These are phyloP conservation scores for Tenebrio molitor DNA, from an alignment of 1,140 invertebrate species.

Conservation along the genomic window DNA sequence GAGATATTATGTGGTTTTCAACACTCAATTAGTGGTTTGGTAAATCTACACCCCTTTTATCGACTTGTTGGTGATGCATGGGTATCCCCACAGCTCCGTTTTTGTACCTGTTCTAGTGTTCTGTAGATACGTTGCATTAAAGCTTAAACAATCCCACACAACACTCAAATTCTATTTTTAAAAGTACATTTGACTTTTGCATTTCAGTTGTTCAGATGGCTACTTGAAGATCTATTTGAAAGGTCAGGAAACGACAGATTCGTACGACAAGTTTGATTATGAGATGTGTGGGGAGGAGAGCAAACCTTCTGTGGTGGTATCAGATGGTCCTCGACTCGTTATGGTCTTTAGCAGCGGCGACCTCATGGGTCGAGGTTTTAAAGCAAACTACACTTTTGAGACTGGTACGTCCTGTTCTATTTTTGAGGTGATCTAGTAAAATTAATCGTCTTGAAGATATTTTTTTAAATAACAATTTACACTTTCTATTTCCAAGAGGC, in stretches of 20 bases:
- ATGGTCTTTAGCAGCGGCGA: slow-evolving; percentile 95
- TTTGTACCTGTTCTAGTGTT: no score
- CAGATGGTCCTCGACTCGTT: slow-evolving; percentile 92
- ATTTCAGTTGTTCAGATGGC: slow-evolving; percentile 84
- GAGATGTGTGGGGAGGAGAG: slow-evolving; percentile 88
- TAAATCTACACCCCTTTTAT: background rate
- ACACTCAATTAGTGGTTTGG: slow-evolving; percentile 18
- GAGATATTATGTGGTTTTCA: slow-evolving; percentile 20
- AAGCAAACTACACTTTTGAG: slow-evolving; percentile 91
- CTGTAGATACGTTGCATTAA: no score
- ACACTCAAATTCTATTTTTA: no score
- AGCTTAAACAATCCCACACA: no score
- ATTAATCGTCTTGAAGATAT: no score
- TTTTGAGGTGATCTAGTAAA: background rate
- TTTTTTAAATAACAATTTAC: no score
- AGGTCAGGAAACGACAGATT: slow-evolving; percentile 92
- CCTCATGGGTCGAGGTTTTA: slow-evolving; percentile 90
- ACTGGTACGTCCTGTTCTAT: slow-evolving; percentile 77
- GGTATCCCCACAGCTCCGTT: background rate
- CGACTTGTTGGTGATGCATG: background rate
- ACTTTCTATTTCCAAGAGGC: no score
- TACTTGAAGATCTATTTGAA: slow-evolving; percentile 93
- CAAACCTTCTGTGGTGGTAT: slow-evolving; percentile 80
- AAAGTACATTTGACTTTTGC: no score
- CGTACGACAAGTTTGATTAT: slow-evolving; percentile 93